Base-by-base conservation (phyloP, 2,888 invertebrate species). In the Xanthia icteritia region DNA sequence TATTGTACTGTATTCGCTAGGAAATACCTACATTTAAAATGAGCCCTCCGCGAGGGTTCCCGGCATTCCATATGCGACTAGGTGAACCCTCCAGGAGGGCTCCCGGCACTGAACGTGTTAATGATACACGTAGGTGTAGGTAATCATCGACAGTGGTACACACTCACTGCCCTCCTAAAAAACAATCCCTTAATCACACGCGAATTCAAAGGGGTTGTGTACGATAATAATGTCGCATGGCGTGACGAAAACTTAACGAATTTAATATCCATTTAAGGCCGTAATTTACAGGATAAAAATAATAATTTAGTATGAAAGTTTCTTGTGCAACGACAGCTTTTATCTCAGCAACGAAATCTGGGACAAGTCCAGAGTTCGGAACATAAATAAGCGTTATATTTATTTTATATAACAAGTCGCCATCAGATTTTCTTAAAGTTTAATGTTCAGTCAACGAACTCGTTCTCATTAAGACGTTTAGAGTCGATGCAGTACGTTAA, bases 351-450 rank as follows among this genome's bases (percentile, higher is more conserved):
- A 64, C 85, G 88, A 89, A 89, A 93, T 93, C 92, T 88, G 83
- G 79, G 90, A 89, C 85, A 88, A 91, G 86, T 90, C 89, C 87
- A 82, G 87, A 92, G 89, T 92, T 92, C 81, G 79, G 83, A 87
- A 88, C 91, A 92, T 93, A 92, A 94, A 93, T 93, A 93, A 92
- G 88, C 90, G 89, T 45, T 60, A 76, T 80, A 86, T 80, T 86
- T 91, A 92, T 92, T 91, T 92, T 92, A 88, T 90, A 90, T 90
- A 89, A 91, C 91, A 90, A 92, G 91, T 91, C 90, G 86, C 91
- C 88, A 86, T 86, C 83, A 89, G 90, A 91, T 92, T 93, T 90
- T 87, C 88, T 79, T 84, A 78, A 89, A 91, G 48, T 79, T 86
- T 88, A 76, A 84, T 69, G 61, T 58, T 73, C 58, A 69, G 27